Percentiles rank a stretch among this genome's conserved stretches.
phyloP scores from a whole-genome alignment of 2,797 vertebrate species.

The Chiroxiphia lanceolata region DNA sequence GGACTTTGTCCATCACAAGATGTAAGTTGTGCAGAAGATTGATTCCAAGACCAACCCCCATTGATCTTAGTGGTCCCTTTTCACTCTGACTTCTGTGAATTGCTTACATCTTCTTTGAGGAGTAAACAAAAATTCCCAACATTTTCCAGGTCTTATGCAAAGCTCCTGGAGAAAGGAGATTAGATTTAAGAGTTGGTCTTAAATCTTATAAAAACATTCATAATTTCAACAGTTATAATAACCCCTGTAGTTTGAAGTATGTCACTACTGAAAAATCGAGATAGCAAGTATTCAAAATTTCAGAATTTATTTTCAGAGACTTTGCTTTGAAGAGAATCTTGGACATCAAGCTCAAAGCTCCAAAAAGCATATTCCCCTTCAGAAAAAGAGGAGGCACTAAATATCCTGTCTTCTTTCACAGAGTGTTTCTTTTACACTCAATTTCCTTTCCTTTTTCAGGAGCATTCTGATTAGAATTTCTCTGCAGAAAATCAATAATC shows the following conservation, averaged over 20 bases:
- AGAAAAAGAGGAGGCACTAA: background rate
- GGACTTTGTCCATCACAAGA: background rate
- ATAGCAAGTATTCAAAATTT: background rate
- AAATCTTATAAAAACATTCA: background rate
- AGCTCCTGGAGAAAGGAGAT: background rate
- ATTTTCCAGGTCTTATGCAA: background rate
- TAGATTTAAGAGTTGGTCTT: background rate
- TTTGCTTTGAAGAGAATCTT: background rate
- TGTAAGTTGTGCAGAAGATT: background rate
- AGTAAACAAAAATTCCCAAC: background rate
- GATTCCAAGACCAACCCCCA: fast-evolving
- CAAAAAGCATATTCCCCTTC: background rate
- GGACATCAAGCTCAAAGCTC: background rate
- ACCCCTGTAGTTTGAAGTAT: background rate
- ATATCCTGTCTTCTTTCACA: background rate
- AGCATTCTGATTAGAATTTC: conserved; percentile 40
- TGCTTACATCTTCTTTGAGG: background rate
- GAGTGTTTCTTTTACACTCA: background rate
- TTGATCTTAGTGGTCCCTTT: background rate
- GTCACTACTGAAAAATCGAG: background rate
- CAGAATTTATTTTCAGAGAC: background rate
- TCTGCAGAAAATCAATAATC: conserved; percentile 48
- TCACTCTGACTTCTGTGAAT: background rate
- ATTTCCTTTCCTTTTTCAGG: conserved; percentile 21
- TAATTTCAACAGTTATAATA: background rate